Evolutionary conservation across 2,888 invertebrate species (phyloP), one percentile per base, ranked within the genome.

Genomic region (Microplitis deprimator): DNA sequence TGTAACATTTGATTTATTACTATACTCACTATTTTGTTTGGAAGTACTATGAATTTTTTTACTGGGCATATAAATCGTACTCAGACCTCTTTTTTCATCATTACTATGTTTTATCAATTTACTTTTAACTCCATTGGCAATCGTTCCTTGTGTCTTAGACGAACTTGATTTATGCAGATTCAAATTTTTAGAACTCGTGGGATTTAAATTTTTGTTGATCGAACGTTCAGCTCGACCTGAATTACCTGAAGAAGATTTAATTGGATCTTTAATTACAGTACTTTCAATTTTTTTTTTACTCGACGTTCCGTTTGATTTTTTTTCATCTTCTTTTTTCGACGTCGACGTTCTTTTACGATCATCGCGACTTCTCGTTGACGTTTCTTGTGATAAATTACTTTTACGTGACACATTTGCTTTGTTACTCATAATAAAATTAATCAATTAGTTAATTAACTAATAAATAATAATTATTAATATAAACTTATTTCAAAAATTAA

Each of bases 21-120:
- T 69, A 61, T 61, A 75, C 1, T 29, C 29, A 29, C 29, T 29
- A 29, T 29, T 29, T 29, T 29, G 20, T 68, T 62, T 73, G 38
- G 59, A 41, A 68, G 62, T 71, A 68, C 41, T 50, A 29, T 29
- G 29, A 8, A 8, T 40, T 38, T 29, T 59, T 50, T 59, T 67
- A 68, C 85, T 84, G 1, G 89, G 87, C 77, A 87, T 77, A 64
- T 84, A 88, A 79, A 87, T 79, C 4, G 85, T 86, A 79, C 86
- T 88, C 0, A 78, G 69, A 20, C 87, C 88, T 79, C 87, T 82
- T 73, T 87, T 89, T 29, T 89, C 89, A 1, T 83, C 82, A 59
- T 65, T 76, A 8, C 71, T 61, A 10, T 80, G 79, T 29, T 67
- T 68, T 68, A 76, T 83, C 38, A 79, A 81, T 59, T 76, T 82